These are phyloP conservation scores for Phthorimaea operculella DNA, from an alignment of 1,140 invertebrate genomes.

Conservation along the genomic window DNA sequence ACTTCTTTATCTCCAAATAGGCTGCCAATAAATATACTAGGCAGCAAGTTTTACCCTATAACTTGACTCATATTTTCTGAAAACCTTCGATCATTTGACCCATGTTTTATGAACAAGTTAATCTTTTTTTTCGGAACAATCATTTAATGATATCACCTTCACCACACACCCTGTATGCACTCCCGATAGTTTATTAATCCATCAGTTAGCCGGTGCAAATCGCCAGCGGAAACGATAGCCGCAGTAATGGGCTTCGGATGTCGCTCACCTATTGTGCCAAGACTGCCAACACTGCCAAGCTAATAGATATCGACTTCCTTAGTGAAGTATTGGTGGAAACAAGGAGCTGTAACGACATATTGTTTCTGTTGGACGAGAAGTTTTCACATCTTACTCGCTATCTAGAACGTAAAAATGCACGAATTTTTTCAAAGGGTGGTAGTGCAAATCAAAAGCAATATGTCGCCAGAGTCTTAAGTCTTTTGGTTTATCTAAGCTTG, in stretches of 20 bases:
- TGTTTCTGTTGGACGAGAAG: slow-evolving; percentile 48
- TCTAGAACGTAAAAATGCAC: slow-evolving; percentile 17
- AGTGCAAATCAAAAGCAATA: too few species aligned
- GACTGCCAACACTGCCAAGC: slow-evolving; percentile 22
- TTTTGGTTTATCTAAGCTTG: too few species aligned
- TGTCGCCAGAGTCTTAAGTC: too few species aligned
- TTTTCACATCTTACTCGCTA: slow-evolving; percentile 49
- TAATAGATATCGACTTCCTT: slow-evolving; percentile 66
- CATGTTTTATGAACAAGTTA: too few species aligned
- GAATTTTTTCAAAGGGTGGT: too few species aligned
- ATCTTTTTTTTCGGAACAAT: too few species aligned
- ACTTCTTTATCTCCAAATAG: too few species aligned
- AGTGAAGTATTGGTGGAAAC: slow-evolving; percentile 47
- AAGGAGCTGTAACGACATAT: slow-evolving; percentile 54
- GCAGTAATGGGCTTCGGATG: slow-evolving; percentile 65
- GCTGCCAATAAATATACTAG: too few species aligned
- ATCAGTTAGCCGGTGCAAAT: slow-evolving; percentile 46
- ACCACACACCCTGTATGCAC: neutral
- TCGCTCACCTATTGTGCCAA: slow-evolving; percentile 63
- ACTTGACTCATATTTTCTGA: too few species aligned
- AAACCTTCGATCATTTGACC: too few species aligned
- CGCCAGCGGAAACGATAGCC: slow-evolving; percentile 56
- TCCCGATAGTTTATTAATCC: slow-evolving; percentile 30
- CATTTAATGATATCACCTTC: too few species aligned
- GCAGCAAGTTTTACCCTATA: too few species aligned